Conservation (phyloP, 2,888 invertebrate genomes). For the Lepetodrilus schrolli region DNA sequence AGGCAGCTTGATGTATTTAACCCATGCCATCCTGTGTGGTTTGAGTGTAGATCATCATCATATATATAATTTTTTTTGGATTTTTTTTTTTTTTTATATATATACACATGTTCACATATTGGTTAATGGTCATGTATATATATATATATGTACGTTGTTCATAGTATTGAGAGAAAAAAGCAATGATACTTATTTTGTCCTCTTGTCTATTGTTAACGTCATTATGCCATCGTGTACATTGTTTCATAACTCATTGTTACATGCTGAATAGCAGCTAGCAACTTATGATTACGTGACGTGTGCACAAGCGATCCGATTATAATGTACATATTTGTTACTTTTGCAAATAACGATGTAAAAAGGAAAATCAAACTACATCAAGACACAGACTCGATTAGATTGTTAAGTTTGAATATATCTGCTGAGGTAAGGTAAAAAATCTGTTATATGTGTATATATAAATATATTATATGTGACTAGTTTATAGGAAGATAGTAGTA, state of each 20-base stretch:
- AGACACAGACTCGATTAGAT: background rate
- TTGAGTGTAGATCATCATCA: no score
- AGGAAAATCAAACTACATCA: constrained; percentile 20
- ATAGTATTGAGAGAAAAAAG: background rate
- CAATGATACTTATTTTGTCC: constrained; percentile 10
- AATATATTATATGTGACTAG: constrained; percentile 6
- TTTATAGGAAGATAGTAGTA: constrained; percentile 7
- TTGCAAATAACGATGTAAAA: constrained; percentile 20
- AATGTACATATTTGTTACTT: constrained; percentile 2
- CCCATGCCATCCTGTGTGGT: no score
- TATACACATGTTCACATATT: background rate
- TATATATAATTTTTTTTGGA: background rate
- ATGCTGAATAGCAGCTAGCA: background rate
- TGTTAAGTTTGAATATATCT: constrained; percentile 18
- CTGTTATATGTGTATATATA: no score
- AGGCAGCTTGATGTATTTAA: no score
- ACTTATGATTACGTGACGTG: background rate
- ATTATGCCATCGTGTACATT: constrained; percentile 15
- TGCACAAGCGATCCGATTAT: background rate
- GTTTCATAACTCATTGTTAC: constrained; percentile 20
- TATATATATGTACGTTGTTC: no score
- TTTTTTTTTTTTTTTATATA: no score
- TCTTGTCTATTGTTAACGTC: constrained; percentile 4
- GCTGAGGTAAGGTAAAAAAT: background rate
- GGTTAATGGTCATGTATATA: constrained; percentile 13